Evolutionary conservation across 2,113 vertebrate species (phyloP).

Genomic region (Origma solitaria): DNA sequence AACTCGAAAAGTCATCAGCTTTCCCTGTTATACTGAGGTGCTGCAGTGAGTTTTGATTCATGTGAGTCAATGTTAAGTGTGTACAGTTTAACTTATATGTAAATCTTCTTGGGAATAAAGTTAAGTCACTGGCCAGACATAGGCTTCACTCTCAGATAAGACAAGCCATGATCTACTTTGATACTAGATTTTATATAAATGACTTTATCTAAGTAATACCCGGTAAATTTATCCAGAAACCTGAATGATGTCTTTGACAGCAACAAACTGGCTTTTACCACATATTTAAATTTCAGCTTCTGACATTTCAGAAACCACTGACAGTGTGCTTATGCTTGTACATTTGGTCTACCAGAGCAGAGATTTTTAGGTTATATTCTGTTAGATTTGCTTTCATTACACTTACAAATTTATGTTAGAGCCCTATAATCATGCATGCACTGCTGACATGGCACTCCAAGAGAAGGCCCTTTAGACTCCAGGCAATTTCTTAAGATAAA

Average conservation of each 20-base stretch:
- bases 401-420: not conserved
- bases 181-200: not conserved
- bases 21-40: not conserved
- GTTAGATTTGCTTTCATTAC: not conserved
- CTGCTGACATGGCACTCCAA: not conserved
- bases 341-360: not conserved
- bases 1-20: not conserved
- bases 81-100: not conserved
- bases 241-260: not conserved
- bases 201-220: not conserved
- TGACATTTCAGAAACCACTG: not conserved
- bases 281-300: not conserved
- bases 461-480: not conserved
- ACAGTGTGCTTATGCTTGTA: not conserved
- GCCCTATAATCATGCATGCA: not conserved
- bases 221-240: not conserved
- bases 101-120: not conserved
- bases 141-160: not conserved
- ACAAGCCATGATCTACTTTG: not conserved
- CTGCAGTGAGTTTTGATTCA: not conserved
- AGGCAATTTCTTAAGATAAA: not conserved
- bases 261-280: not conserved
- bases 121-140: not conserved
- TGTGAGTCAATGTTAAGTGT: not conserved
- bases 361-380: not conserved